Conservation (phyloP, 2,797 vertebrate genomes). For the Pampus argenteus region DNA sequence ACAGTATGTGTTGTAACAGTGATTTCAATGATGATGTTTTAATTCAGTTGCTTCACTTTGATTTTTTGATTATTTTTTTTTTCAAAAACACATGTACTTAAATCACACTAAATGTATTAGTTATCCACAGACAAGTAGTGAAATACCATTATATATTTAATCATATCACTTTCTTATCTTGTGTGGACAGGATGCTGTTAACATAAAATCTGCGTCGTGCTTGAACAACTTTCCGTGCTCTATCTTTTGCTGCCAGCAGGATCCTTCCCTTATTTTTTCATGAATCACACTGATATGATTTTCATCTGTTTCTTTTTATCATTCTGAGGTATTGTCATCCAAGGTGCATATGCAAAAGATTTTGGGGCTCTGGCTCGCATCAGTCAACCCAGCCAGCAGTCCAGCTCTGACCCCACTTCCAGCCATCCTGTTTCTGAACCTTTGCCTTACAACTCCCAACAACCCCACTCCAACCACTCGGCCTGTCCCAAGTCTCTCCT, state of each 20-base stretch:
- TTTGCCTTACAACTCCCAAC: slow-evolving; percentile 43
- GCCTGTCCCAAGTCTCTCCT: slow-evolving; percentile 51
- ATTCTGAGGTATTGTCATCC: slow-evolving; percentile 35
- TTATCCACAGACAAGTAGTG: not conserved
- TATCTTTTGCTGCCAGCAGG: slow-evolving; percentile 17
- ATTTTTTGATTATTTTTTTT: no score
- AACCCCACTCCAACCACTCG: slow-evolving; percentile 46
- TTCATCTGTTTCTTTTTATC: slow-evolving; percentile 46
- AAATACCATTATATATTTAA: not conserved
- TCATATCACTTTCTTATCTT: slow-evolving; percentile 1
- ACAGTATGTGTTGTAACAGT: no score
- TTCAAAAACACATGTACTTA: no score
- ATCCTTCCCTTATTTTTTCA: slow-evolving; percentile 12
- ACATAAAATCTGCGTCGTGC: slow-evolving; percentile 15
- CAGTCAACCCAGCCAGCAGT: slow-evolving; percentile 16
- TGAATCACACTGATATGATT: slow-evolving; percentile 30
- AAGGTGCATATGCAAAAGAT: slow-evolving; percentile 37
- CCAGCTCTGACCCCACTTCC: slow-evolving; percentile 32
- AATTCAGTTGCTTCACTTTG: no score
- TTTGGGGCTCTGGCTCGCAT: slow-evolving; percentile 15
- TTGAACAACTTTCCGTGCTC: slow-evolving; percentile 12
- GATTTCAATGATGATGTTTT: no score
- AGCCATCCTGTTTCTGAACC: slow-evolving; percentile 52
- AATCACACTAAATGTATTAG: no score
- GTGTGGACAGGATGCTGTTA: slow-evolving; percentile 15